A percentile compares a stretch with the other conserved stretches of the same genome.
These are phyloP conservation scores for Magallana ariakensis DNA, from an alignment of 1,140 invertebrate species.

Conservation along the genomic window DNA sequence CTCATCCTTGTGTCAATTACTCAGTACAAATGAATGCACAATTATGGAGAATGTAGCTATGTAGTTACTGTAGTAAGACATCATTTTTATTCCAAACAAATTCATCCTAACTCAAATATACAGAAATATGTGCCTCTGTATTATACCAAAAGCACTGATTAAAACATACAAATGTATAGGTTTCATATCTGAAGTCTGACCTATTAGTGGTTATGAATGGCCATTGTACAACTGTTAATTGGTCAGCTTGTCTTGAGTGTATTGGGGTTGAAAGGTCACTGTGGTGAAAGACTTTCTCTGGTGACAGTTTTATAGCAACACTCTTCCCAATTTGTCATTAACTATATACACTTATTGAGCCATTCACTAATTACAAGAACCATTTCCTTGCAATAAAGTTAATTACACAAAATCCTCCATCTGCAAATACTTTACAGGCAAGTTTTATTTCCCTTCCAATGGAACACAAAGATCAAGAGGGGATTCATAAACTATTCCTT, in stretches of 20 bases:
- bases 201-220: neutral
- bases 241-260: neutral
- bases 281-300: neutral
- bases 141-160: too few relatives aligned
- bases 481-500: neutral
- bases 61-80: too few relatives aligned
- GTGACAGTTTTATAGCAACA: neutral
- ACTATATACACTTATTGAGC: neutral
- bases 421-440: neutral
- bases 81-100: too few relatives aligned
- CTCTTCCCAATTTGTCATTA: neutral
- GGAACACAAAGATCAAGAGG: too few relatives aligned
- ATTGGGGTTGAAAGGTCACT: neutral
- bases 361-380: neutral
- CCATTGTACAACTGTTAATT: neutral
- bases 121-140: too few relatives aligned
- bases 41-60: too few relatives aligned
- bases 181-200: too few relatives aligned
- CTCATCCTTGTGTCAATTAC: too few relatives aligned
- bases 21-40: too few relatives aligned
- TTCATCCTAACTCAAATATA: too few relatives aligned
- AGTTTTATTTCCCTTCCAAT: neutral
- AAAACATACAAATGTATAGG: too few relatives aligned
- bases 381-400: neutral
- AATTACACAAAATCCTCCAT: neutral